Conservation (phyloP, 2,888 invertebrate species). For the Pseudococcus jackbeardsleyi region DNA sequence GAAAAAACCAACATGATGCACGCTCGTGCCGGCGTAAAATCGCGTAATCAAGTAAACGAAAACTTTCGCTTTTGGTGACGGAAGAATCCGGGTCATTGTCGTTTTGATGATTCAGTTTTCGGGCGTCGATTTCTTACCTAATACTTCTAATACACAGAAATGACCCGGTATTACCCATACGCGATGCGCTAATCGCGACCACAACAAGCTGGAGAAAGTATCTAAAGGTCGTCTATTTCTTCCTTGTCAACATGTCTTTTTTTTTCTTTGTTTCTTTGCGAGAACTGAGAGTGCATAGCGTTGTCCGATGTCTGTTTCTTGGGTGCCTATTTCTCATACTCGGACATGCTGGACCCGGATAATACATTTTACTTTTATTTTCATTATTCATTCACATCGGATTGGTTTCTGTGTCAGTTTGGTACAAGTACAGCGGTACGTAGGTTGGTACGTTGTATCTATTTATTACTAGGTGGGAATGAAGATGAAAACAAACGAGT, state of each 20-base stretch:
- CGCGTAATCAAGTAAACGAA: slow-evolving; percentile 42
- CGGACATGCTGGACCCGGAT: neutral
- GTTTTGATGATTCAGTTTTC: slow-evolving; percentile 62
- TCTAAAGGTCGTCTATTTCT: slow-evolving; percentile 55
- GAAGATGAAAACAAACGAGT: neutral
- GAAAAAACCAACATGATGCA: slow-evolving; percentile 27
- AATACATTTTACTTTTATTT: neutral
- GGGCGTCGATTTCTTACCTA: slow-evolving; percentile 55
- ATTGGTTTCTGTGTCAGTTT: neutral
- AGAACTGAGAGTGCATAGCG: neutral
- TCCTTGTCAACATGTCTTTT: neutral
- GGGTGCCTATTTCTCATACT: neutral
- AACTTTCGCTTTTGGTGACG: slow-evolving; percentile 61
- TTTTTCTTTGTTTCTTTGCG: neutral
- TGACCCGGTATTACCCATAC: slow-evolving; percentile 59
- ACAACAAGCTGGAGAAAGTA: slow-evolving; percentile 58
- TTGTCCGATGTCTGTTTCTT: neutral
- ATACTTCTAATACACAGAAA: slow-evolving; percentile 45
- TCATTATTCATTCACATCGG: neutral
- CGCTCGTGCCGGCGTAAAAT: neutral
- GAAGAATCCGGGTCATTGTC: slow-evolving; percentile 63
- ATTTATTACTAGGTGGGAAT: neutral
- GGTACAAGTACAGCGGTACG: neutral
- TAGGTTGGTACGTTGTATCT: neutral
- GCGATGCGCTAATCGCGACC: slow-evolving; percentile 58